Conservation (phyloP, 1,140 invertebrate species). For the Maconellicoccus hirsutus region DNA sequence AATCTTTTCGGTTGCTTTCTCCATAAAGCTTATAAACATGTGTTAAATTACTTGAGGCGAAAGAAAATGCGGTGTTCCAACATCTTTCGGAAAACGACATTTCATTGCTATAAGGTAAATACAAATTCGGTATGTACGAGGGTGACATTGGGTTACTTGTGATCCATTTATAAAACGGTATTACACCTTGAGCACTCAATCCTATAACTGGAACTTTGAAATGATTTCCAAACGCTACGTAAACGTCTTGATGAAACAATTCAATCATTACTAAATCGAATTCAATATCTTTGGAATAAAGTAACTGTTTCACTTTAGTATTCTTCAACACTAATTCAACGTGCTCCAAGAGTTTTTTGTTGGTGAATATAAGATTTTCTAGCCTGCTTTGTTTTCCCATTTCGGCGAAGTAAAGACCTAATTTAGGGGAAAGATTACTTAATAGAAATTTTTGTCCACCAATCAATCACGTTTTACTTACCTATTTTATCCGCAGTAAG, state of each 20-base stretch:
- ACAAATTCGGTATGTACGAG: background rate
- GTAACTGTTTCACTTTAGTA: background rate
- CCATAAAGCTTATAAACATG: background rate
- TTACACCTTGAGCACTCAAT: slow-evolving; percentile 35
- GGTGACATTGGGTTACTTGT: background rate
- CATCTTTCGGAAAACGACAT: slow-evolving; percentile 10
- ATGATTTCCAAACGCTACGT: slow-evolving; percentile 31
- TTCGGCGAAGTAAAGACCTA: background rate
- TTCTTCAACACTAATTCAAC: background rate
- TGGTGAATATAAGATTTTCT: background rate
- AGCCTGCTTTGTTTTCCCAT: background rate
- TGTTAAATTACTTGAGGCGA: background rate
- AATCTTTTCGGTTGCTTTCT: background rate
- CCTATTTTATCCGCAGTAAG: background rate
- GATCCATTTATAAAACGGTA: background rate
- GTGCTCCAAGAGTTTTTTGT: background rate
- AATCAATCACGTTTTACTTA: background rate
- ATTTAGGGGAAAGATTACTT: background rate
- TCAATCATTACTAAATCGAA: slow-evolving; percentile 29
- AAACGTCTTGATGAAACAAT: slow-evolving; percentile 27
- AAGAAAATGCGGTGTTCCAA: slow-evolving; percentile 8
- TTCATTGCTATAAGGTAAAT: background rate
- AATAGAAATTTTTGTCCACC: too few relatives aligned
- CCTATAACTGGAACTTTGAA: slow-evolving; percentile 41
- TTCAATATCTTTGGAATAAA: background rate